These are phyloP conservation scores for Distichodus sexfasciatus DNA, from an alignment of 2,797 vertebrate species.

Conservation along the genomic window DNA sequence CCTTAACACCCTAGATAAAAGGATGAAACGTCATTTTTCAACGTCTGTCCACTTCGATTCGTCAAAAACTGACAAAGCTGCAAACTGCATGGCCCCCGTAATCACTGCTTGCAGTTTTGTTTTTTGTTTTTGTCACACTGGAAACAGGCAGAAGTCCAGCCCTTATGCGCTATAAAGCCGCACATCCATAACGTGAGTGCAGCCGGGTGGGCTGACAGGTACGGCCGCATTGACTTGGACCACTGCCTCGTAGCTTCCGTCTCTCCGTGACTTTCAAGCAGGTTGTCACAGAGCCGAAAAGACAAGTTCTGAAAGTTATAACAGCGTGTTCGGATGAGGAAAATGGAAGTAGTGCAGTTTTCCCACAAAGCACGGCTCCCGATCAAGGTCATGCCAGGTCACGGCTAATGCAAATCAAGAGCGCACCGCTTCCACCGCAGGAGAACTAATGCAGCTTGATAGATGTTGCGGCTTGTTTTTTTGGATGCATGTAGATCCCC, in stretches of 20 bases:
- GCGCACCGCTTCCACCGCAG: slow-evolving; percentile 13
- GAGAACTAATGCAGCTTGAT: slow-evolving; percentile 38
- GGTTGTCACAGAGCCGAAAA: not conserved
- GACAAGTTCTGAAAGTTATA: not conserved
- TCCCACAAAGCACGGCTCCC: not conserved
- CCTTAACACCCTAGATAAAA: too few species aligned
- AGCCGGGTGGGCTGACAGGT: not conserved
- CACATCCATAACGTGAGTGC: not conserved
- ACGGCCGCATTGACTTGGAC: not conserved
- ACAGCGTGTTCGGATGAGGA: not conserved
- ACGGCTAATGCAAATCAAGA: slow-evolving; percentile 4
- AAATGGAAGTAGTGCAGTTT: slow-evolving; percentile 4
- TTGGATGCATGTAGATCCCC: slow-evolving; percentile 29
- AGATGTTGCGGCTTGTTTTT: slow-evolving; percentile 11
- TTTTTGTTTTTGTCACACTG: too few species aligned
- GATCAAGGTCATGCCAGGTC: slow-evolving; percentile 16
- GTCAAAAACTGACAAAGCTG: too few species aligned
- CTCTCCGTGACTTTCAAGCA: not conserved
- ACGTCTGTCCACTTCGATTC: too few species aligned
- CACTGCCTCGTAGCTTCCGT: not conserved
- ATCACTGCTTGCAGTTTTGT: too few species aligned
- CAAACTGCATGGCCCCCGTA: too few species aligned
- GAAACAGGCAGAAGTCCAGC: slow-evolving; percentile 31
- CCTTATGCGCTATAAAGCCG: not conserved
- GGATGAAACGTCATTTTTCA: too few species aligned